phyloP scores from a whole-genome alignment of 1,140 invertebrate species.

The Trichomalopsis sarcophagae region DNA sequence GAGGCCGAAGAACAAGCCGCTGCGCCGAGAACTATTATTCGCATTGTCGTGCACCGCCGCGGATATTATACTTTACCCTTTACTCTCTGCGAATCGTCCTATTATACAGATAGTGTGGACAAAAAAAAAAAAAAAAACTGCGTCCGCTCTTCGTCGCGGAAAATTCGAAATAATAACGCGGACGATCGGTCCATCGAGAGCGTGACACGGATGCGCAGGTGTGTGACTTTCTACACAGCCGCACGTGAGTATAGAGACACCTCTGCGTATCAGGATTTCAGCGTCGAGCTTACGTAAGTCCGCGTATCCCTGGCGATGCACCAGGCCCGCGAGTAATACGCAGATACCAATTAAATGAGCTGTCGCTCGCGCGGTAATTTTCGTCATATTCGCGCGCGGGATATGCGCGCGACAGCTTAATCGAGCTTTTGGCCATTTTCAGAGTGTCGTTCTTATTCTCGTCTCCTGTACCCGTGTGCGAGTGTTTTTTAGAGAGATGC shows the following conservation, averaged over 20 bases:
- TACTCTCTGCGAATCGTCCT: neutral
- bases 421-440: neutral
- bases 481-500: neutral
- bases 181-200: neutral
- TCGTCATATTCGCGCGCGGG: neutral
- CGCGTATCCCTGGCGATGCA: slow-evolving; percentile 53
- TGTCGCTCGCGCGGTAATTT: slow-evolving; percentile 52
- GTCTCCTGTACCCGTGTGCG: no score
- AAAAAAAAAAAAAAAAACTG: no score
- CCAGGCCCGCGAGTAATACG: slow-evolving; percentile 59
- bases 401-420: neutral
- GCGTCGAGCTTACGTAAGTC: neutral
- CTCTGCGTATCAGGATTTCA: neutral
- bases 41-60: slow-evolving; percentile 33
- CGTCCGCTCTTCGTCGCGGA: neutral
- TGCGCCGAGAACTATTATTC: slow-evolving; percentile 20
- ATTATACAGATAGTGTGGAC: neutral
- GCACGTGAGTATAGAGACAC: neutral
- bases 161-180: neutral
- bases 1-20: neutral
- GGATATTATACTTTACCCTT: neutral
- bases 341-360: slow-evolving; percentile 59
- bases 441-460: no score
- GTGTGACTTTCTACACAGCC: neutral
- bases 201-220: slow-evolving; percentile 22